phyloP scores from a whole-genome alignment of 2,888 invertebrate genomes.

The Latheticus oryzae region DNA sequence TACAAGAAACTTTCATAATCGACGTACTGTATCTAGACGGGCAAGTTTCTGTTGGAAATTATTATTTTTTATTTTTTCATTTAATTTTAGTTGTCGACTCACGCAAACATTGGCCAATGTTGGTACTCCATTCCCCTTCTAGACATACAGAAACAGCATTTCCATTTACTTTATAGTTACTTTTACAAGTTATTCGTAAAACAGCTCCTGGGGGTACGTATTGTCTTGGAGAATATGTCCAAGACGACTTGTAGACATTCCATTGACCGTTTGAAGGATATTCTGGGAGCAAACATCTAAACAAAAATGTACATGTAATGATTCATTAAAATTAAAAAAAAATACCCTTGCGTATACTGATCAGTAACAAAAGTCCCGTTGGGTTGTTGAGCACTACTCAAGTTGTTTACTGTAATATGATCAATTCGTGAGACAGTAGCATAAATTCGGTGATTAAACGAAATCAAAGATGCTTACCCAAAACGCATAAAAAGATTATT shows the following conservation, averaged over 20 bases:
- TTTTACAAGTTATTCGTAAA: slow-evolving; percentile 12
- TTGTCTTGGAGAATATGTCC: neutral
- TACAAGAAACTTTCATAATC: slow-evolving; percentile 46
- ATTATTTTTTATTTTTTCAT: neutral
- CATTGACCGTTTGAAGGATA: slow-evolving; percentile 13
- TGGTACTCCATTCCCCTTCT: slow-evolving; percentile 39
- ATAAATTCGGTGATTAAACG: too few species aligned
- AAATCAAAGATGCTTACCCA: too few species aligned
- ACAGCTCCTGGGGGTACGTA: slow-evolving; percentile 4
- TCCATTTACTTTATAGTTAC: slow-evolving; percentile 12
- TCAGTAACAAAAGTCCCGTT: too few species aligned
- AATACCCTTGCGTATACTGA: too few species aligned
- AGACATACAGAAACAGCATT: slow-evolving; percentile 3
- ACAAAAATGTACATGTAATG: too few species aligned
- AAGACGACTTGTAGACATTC: slow-evolving; percentile 4
- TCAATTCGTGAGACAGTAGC: too few species aligned
- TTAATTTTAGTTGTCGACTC: neutral
- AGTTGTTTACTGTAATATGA: too few species aligned
- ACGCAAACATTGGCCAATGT: slow-evolving; percentile 48
- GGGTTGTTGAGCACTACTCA: too few species aligned
- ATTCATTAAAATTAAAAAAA: too few species aligned
- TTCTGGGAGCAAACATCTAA: slow-evolving; percentile 17
- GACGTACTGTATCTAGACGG: slow-evolving; percentile 23
- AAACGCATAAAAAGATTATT: too few species aligned
- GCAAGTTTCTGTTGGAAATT: slow-evolving; percentile 8